Conservation (phyloP, 2,888 invertebrate species). For the Ophraella communa region DNA sequence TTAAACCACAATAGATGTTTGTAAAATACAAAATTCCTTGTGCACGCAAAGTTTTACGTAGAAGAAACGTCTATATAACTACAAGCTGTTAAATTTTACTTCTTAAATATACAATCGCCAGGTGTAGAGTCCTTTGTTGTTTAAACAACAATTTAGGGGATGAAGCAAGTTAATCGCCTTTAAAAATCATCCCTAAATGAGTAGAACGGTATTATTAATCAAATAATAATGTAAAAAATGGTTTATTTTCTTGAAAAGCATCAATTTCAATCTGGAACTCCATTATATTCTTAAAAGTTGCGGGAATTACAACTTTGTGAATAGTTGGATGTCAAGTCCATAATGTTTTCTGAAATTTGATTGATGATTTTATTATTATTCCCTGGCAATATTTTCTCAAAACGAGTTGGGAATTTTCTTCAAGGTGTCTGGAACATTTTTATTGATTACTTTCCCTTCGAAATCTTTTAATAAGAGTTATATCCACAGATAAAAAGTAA, state of each 20-base stretch:
- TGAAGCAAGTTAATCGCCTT: too few relatives aligned
- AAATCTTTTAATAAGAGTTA: too few relatives aligned
- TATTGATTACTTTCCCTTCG: slow-evolving; percentile 6
- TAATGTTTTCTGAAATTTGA: slow-evolving; percentile 24
- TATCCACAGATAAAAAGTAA: too few relatives aligned
- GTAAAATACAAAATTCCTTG: too few relatives aligned
- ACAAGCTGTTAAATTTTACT: too few relatives aligned
- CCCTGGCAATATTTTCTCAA: slow-evolving; percentile 19
- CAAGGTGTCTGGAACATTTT: slow-evolving; percentile 11
- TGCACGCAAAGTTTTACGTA: too few relatives aligned
- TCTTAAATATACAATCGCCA: too few relatives aligned
- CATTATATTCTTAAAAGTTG: slow-evolving; percentile 28
- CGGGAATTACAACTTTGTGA: slow-evolving; percentile 24
- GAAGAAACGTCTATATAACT: too few relatives aligned
- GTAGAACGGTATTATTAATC: slow-evolving; percentile 8
- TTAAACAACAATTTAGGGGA: too few relatives aligned
- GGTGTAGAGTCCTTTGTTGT: too few relatives aligned
- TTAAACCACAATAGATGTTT: too few relatives aligned
- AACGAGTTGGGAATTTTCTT: background rate
- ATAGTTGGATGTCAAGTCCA: slow-evolving; percentile 25
- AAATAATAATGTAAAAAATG: slow-evolving; percentile 7
- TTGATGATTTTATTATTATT: slow-evolving; percentile 20
- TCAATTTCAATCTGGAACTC: slow-evolving; percentile 23
- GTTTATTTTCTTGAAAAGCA: slow-evolving; percentile 9
- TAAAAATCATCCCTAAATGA: too few relatives aligned